Evolutionary conservation across 2,113 vertebrate species (phyloP).

Genomic region (Oreochromis spilurus): DNA sequence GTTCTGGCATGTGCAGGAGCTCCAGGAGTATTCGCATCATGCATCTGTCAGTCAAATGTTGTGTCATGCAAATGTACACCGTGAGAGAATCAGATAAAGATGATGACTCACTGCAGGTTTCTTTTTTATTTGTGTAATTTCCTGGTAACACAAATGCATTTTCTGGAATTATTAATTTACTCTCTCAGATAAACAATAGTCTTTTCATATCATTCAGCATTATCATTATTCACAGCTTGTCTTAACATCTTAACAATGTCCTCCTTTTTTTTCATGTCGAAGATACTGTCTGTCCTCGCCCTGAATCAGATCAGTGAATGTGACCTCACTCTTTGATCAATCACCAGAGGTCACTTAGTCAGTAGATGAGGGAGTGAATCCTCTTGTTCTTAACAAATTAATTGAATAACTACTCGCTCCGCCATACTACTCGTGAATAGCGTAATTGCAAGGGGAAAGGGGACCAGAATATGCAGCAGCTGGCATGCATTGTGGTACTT

Average conservation of each 20-base stretch:
- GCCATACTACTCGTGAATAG: slow-evolving; percentile 40
- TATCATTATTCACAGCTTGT: background rate
- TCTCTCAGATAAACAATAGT: background rate
- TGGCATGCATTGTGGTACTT: slow-evolving; percentile 79
- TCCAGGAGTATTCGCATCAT: slow-evolving; percentile 27
- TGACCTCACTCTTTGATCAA: slow-evolving; percentile 40
- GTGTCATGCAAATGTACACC: slow-evolving; percentile 43
- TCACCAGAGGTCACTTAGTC: slow-evolving; percentile 41
- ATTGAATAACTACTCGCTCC: slow-evolving; percentile 58
- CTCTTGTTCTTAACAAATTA: slow-evolving; percentile 55
- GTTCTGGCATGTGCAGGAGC: slow-evolving; percentile 33
- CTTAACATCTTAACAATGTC: background rate
- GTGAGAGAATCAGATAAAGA: slow-evolving; percentile 18
- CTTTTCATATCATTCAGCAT: background rate
- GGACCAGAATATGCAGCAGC: slow-evolving; percentile 78
- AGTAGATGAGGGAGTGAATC: slow-evolving; percentile 42
- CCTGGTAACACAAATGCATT: background rate
- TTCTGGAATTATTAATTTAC: background rate
- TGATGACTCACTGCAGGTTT: slow-evolving; percentile 38
- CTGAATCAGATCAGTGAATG: slow-evolving; percentile 45
- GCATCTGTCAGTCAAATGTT: slow-evolving; percentile 47
- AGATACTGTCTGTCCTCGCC: background rate
- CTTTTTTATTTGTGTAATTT: background rate
- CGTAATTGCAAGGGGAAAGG: slow-evolving; percentile 65
- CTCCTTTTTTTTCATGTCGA: background rate